Percentiles rank a stretch among this genome's conserved stretches.
Evolutionary conservation across 2,797 vertebrate genomes (phyloP).

Genomic region (Gallinago stenura): DNA sequence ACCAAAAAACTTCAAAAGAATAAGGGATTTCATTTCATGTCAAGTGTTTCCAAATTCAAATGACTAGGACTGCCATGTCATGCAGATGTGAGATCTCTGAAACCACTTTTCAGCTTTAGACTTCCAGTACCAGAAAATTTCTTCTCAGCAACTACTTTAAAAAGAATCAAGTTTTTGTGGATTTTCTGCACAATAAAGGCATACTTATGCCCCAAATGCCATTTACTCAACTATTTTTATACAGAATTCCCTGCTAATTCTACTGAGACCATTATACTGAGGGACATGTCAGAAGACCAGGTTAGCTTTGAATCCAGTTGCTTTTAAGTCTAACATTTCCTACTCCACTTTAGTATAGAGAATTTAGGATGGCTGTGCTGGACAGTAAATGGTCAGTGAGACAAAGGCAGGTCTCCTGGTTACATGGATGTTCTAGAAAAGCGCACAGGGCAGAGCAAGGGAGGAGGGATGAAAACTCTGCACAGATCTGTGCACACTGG

Average conservation of each 20-base stretch:
- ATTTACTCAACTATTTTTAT: background rate
- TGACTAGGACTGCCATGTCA: background rate
- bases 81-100: background rate
- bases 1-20: background rate
- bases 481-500: background rate
- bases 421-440: background rate
- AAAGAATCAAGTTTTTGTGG: background rate
- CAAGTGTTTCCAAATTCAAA: background rate
- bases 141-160: background rate
- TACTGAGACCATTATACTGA: background rate
- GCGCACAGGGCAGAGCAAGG: background rate
- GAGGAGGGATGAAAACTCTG: background rate
- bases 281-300: background rate
- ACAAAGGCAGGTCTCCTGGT: background rate
- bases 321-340: background rate
- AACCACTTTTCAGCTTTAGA: background rate
- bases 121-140: background rate
- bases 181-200: background rate
- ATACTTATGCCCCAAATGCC: background rate
- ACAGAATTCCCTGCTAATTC: background rate
- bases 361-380: background rate
- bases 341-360: background rate
- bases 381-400: background rate
- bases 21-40: background rate
- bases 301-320: background rate